These are phyloP conservation scores for Anthrax anthrax DNA, from an alignment of 2,888 invertebrate genomes.

Conservation along the genomic window DNA sequence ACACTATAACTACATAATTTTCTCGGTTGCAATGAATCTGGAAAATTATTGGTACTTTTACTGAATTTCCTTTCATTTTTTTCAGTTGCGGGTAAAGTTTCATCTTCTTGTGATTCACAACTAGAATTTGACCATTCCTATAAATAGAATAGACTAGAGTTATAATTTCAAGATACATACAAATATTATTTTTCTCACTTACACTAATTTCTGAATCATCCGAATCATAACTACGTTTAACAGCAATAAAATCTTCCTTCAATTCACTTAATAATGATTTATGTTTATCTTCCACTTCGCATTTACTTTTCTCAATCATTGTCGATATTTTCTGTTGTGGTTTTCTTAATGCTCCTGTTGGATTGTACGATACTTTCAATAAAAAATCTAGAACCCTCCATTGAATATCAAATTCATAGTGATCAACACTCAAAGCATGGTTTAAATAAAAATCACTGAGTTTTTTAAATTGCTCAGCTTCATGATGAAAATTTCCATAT, in stretches of 20 bases:
- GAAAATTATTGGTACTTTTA: not conserved
- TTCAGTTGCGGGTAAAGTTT: too few relatives aligned
- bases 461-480: constrained; percentile 31
- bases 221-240: not conserved
- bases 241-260: constrained; percentile 17
- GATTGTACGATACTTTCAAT: constrained; percentile 31
- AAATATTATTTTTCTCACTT: constrained; percentile 7
- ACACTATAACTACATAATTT: not conserved
- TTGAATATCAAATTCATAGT: constrained; percentile 33
- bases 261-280: constrained; percentile 16
- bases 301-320: not conserved
- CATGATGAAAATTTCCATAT: constrained; percentile 35
- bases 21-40: not conserved
- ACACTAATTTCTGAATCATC: constrained; percentile 25
- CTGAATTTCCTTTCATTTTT: too few relatives aligned
- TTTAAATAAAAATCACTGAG: constrained; percentile 24
- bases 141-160: not conserved
- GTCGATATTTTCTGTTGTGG: constrained; percentile 17
- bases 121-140: constrained; percentile 29
- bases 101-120: not conserved
- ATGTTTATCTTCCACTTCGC: too few relatives aligned
- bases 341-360: constrained; percentile 23
- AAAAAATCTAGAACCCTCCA: constrained; percentile 38
- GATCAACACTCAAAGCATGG: constrained; percentile 18
- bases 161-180: not conserved